Percentiles rank a stretch among this genome's conserved stretches.
phyloP scores from a whole-genome alignment of 2,113 vertebrate genomes.

The Plecturocebus donacophilus region DNA sequence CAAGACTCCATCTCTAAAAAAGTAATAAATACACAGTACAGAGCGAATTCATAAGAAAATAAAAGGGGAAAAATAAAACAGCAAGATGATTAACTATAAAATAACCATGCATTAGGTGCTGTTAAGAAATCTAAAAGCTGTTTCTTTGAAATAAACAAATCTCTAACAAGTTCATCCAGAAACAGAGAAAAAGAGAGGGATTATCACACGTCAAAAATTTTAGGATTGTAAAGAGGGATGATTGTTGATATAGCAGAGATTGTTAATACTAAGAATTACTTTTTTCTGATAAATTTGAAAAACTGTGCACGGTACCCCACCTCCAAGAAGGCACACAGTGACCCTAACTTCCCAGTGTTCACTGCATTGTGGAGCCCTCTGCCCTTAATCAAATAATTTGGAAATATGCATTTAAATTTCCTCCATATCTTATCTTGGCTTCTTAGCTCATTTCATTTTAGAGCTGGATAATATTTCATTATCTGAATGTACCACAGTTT shows the following conservation, averaged over 20 bases:
- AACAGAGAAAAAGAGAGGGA: neutral
- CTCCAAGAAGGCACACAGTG: neutral
- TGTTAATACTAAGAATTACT: neutral
- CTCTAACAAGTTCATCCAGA: neutral
- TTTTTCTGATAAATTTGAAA: neutral
- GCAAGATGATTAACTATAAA: neutral
- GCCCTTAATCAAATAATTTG: no score
- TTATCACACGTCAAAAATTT: neutral
- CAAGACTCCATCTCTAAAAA: no score
- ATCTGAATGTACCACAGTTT: no score
- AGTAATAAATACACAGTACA: neutral
- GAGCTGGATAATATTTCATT: no score
- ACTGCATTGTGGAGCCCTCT: neutral
- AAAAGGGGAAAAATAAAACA: neutral
- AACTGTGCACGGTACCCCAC: neutral
- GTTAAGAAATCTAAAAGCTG: neutral
- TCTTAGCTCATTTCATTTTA: no score
- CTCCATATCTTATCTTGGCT: no score
- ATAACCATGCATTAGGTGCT: neutral
- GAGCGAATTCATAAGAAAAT: neutral
- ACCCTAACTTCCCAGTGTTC: neutral
- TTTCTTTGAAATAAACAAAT: neutral
- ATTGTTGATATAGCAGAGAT: neutral
- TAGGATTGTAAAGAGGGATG: neutral
- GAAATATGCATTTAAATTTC: no score